Conservation (phyloP, 2,113 vertebrate genomes). For the Anolis sagrei region DNA sequence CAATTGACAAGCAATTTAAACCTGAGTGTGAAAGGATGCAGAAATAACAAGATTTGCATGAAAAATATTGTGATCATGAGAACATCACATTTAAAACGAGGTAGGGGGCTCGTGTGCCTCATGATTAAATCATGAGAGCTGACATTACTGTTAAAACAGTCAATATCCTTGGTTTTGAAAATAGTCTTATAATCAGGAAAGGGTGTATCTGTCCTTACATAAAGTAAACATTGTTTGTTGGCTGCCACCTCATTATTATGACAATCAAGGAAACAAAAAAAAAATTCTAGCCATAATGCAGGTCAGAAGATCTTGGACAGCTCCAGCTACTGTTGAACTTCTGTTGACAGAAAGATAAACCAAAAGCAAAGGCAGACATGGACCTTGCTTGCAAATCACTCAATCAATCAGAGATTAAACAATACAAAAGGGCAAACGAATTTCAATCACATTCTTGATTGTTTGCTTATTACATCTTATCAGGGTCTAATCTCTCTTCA, state of each 20-base stretch:
- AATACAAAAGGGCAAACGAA: conserved; percentile 15
- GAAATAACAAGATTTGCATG: conserved; percentile 86
- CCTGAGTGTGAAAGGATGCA: conserved; percentile 79
- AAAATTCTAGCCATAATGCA: conserved; percentile 62
- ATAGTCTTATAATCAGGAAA: conserved; percentile 78
- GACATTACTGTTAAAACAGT: conserved; percentile 76
- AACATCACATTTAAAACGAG: conserved; percentile 82
- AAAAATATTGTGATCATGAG: conserved; percentile 84
- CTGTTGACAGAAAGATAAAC: conserved; percentile 40
- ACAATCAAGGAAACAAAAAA: conserved; percentile 53
- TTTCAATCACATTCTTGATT: conserved; percentile 53
- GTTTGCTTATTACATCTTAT: conserved; percentile 59
- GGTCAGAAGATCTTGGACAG: conserved; percentile 55
- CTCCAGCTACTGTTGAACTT: conserved; percentile 35
- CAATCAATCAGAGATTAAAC: conserved; percentile 60
- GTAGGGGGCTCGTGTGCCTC: conserved; percentile 69
- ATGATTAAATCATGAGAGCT: conserved; percentile 83
- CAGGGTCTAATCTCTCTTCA: conserved; percentile 47
- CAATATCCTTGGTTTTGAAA: conserved; percentile 77
- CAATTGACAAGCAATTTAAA: conserved; percentile 84
- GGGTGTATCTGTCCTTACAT: conserved; percentile 66
- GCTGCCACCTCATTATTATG: conserved; percentile 66
- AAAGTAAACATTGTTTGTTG: conserved; percentile 72
- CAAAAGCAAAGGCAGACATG: conserved; percentile 55
- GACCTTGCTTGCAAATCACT: conserved; percentile 52